Conservation (phyloP, 1,140 invertebrate species). For the Periplaneta americana region DNA sequence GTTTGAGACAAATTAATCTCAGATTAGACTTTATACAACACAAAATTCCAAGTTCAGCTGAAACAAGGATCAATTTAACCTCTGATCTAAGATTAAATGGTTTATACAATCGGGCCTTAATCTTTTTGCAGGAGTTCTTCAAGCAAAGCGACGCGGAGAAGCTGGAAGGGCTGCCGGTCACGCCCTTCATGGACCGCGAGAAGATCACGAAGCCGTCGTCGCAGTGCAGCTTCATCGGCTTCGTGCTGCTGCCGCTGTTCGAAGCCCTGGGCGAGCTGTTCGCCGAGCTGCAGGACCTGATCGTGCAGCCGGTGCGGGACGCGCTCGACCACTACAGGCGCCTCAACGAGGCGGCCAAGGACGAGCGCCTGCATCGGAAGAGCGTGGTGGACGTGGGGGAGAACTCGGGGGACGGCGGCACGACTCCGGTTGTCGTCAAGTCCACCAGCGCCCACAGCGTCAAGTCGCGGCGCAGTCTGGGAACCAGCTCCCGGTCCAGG, state of each 20-base stretch:
- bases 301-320: conserved; percentile 53
- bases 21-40: too few relatives aligned
- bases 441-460: conserved; percentile 48
- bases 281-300: conserved; percentile 58
- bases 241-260: conserved; percentile 75
- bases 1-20: too few relatives aligned
- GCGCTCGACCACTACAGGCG: conserved; percentile 59
- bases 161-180: conserved; percentile 75
- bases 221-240: conserved; percentile 80
- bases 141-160: conserved; percentile 82
- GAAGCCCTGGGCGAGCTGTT: conserved; percentile 68
- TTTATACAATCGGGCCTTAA: too few relatives aligned
- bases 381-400: conserved; percentile 46
- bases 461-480: conserved; percentile 21
- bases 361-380: conserved; percentile 53
- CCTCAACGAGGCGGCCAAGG: conserved; percentile 58
- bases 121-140: conserved; percentile 59
- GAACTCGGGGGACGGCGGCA: conserved; percentile 29
- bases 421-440: conserved; percentile 32
- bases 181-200: conserved; percentile 86
- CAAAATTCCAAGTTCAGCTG: too few relatives aligned
- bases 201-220: conserved; percentile 83
- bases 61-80: too few relatives aligned
- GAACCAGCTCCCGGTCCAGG: not conserved
- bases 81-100: too few relatives aligned